phyloP scores from a whole-genome alignment of 2,888 invertebrate genomes.

The Luperina testacea region DNA sequence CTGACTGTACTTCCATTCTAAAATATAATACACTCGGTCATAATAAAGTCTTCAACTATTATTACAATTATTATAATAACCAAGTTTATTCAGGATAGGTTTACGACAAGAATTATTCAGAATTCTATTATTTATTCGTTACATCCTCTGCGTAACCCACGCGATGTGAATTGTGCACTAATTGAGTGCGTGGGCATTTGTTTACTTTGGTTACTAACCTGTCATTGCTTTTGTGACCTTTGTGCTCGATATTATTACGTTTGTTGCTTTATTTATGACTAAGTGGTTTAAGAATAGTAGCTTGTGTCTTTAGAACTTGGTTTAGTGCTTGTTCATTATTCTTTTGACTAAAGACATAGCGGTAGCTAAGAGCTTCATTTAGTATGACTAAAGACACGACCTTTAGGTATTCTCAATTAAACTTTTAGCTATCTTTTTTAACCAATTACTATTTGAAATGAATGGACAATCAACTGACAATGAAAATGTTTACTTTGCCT shows the following conservation, averaged over 20 bases:
- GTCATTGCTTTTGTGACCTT: constrained; percentile 45
- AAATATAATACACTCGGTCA: constrained; percentile 14
- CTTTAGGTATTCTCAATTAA: neutral
- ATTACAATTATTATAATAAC: constrained; percentile 32
- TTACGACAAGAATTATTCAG: constrained; percentile 27
- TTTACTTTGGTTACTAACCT: constrained; percentile 21
- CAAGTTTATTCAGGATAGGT: constrained; percentile 23
- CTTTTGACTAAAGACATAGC: neutral
- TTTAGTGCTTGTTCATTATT: neutral
- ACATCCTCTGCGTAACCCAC: constrained; percentile 49
- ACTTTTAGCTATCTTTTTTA: neutral
- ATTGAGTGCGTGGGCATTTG: constrained; percentile 49
- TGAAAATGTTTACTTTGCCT: too few species aligned
- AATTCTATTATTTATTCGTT: constrained; percentile 41
- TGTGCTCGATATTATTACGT: constrained; percentile 24
- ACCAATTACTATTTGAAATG: neutral
- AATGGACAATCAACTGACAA: neutral
- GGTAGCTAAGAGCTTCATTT: neutral
- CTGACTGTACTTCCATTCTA: constrained; percentile 17
- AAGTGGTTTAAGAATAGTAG: constrained; percentile 2
- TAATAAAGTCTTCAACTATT: constrained; percentile 21
- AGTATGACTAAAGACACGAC: neutral
- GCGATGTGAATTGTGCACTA: constrained; percentile 41
- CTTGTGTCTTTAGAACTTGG: neutral
- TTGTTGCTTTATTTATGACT: constrained; percentile 16